Base-by-base conservation (phyloP, 2,797 vertebrate genomes). In the Mus minutoides region DNA sequence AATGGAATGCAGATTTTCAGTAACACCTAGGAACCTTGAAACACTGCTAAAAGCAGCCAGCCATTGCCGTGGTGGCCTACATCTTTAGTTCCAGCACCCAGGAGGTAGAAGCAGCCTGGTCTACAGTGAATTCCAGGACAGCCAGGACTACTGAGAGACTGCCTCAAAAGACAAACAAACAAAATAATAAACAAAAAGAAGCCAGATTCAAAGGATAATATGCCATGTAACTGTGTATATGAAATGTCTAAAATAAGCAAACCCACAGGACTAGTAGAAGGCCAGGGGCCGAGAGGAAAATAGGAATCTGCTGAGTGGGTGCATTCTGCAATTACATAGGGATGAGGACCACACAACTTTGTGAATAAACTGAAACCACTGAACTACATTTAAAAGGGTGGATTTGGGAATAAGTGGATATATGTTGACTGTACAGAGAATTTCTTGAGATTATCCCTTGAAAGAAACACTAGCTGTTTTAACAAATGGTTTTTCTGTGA, bases 401-500 rank as follows among this genome's bases (percentile, higher is more conserved):
- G 86, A 86, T 67, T 91, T 92, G 71, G 31, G 46, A 37, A 78
- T 37, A 56, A 75, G 5, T 37, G 21, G 82, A 64, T 88, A 34
- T 60, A 80, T 24, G 17, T 46, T 58, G 86, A 40, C 64, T 95
- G 56, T 49, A 43, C 91, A 82, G 80, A 43, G 21, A 87, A 29
- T 91, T 94, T 76, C 54, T 49, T 6, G 2, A 12, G 11, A 56
- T 62, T 21, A 40, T 11, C 40, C 4, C 67, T 54, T 86, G 43
- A 84, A 87, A 94, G 31, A 87, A 92, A 93, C 43, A 88, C 11
- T 84, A 6, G 17, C 13, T 37, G 73, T 87, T 96, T 96, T 87
- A 93, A 13, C 80, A 86, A 93, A 88, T 22, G 52, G 9, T 37
- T 93, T 90, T 83, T 89, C 16, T 85, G 7, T 82, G 92, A 93